Base-by-base conservation (phyloP, 2,113 vertebrate species). In the Tyrannus savana region DNA sequence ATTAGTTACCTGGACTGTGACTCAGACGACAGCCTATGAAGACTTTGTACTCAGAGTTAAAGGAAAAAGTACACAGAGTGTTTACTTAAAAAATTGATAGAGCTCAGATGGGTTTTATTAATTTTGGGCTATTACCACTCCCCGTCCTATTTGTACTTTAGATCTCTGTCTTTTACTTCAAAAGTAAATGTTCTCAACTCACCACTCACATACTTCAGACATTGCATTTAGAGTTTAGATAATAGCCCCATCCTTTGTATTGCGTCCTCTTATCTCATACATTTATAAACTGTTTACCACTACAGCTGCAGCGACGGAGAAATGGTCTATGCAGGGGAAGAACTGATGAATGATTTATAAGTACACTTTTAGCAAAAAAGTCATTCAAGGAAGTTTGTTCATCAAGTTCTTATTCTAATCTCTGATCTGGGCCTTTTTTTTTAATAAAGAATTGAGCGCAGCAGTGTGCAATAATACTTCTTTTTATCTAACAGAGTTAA, bases 301-400 rank as follows among this genome's bases (percentile, higher is more conserved):
- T 52, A 37, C 69, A 69, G 23, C 71, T 63, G 71, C 68, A 83
- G 66, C 2, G 23, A 89, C 67, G 89, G 47, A 84, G 55, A 90
- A 93, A 76, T 80, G 23, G 58, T 21, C 72, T 39, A 33, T 17
- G 52, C n/a, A 30, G 31, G 12, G 22, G 25, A 79, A 89, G 66
- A 75, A 84, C 14, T 42, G 56, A 84, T 94, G 52, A 92, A 95
- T 94, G 24, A 94, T 91, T 92, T 67, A 79, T 82, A 62, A 73
- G 46, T 41, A 91, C 41, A 42, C 78, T 84, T 84, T 69, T 53
- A 73, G 49, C 49, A 79, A 69, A 91, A 69, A 75, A 59, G 22
- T 56, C 0, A 3, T 82, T 91, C 8, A 16, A 75, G n/a, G 12
- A 87, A 93, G 53, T 87, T 85, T 93, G 74, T 60, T 85, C 41